These are phyloP conservation scores for Takifugu ocellatus DNA, from an alignment of 2,797 vertebrate species.

Conservation along the genomic window DNA sequence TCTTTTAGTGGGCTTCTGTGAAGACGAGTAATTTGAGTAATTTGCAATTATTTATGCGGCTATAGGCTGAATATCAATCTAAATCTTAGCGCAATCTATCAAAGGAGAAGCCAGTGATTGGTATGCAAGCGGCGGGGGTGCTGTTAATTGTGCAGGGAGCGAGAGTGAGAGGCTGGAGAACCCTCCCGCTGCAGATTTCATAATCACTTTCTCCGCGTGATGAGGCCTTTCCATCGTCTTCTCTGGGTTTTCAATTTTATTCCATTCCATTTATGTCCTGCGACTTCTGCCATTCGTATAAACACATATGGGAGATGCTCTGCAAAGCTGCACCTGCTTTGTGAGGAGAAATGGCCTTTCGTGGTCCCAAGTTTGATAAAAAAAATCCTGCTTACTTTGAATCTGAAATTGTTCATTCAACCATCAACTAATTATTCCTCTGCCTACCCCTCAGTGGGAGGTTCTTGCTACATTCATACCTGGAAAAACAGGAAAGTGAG, in stretches of 20 bases:
- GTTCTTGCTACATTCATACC: too few relatives aligned
- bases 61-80: slow-evolving; percentile 44
- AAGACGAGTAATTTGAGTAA: slow-evolving; percentile 16
- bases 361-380: too few relatives aligned
- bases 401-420: too few relatives aligned
- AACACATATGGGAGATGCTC: slow-evolving; percentile 2
- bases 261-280: slow-evolving; percentile 5
- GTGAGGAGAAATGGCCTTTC: too few relatives aligned
- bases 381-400: too few relatives aligned
- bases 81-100: slow-evolving; percentile 47
- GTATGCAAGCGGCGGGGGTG: slow-evolving; percentile 15
- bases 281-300: too few relatives aligned
- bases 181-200: slow-evolving; percentile 34
- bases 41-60: slow-evolving; percentile 45
- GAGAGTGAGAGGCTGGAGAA: slow-evolving; percentile 35
- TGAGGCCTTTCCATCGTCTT: slow-evolving; percentile 7
- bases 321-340: slow-evolving; percentile 23
- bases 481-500: too few relatives aligned
- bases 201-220: slow-evolving; percentile 48
- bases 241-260: slow-evolving; percentile 17
- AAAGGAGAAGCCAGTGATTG: slow-evolving; percentile 23
- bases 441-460: too few relatives aligned
- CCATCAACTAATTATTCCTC: too few relatives aligned
- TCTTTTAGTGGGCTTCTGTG: slow-evolving; percentile 15
- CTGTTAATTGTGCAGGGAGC: slow-evolving; percentile 50